Base-by-base conservation (phyloP, 92 coral and sea anemone species). In the Epizoanthus scotinus region DNA sequence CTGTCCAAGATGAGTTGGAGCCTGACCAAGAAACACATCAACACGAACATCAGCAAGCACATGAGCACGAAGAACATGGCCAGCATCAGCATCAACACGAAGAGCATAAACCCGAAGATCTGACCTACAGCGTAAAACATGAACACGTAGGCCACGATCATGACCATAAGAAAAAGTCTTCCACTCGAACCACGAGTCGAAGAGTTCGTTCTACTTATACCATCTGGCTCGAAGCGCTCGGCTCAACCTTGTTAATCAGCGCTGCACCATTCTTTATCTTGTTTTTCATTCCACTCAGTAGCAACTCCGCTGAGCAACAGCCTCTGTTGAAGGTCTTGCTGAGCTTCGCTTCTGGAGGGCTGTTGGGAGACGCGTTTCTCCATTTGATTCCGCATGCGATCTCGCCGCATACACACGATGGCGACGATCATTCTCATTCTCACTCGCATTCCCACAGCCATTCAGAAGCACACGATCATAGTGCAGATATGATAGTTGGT, bases 341-440 rank as follows among this genome's bases (percentile, higher is more conserved):
- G 65, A 93, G 95, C 28, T 96, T 96, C 65, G 99, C 99, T 28
- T 92, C 97, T 63, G 99, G 99, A 9, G 99, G 99, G 9, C 88
- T 96, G 50, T 69, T 96, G 24, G 99, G 99, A n/a, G 99, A 96
- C 40, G 99, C 99, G 17, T 96, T 96, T 54, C 86, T 96, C 56
- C 99, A 96, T 82, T 78, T 96, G 67, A 96, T 96, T 54, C 99
- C 99, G 3, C 99, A 96, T 82, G 99, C 99, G 25, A 92, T 96
- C 67, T 94, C 92, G 3, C 99, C 99, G 42, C 99, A 96, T 59
- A 89, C 94, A 57, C 96, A 93, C 78, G 86, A 80, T n/a, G 96
- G 89, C 22, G 90, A 75, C 0, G 93, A 91, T 2, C 82, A 80
- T 28, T 81, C 84, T 21, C 94, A 89, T 25, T 57, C 65, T 0